Conservation (phyloP, 1,140 invertebrate species). For the Lethocerus indicus region DNA sequence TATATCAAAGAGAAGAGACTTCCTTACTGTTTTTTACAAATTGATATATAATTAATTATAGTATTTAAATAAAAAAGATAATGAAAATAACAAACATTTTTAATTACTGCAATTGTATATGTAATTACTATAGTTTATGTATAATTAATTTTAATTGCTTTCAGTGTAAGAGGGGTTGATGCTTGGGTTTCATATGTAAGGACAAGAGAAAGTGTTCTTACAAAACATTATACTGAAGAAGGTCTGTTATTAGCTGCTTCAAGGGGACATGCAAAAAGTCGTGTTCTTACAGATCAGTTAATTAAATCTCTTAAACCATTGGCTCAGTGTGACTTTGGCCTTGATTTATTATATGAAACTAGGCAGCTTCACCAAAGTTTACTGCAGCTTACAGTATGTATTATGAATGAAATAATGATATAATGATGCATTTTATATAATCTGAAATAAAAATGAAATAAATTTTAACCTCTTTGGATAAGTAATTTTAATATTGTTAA, state of each 20-base stretch:
- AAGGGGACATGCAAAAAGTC: constrained; percentile 38
- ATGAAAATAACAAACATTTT: neutral
- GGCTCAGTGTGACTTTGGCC: constrained; percentile 54
- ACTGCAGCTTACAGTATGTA: constrained; percentile 34
- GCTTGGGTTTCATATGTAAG: constrained; percentile 71
- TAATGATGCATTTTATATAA: neutral
- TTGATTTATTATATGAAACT: constrained; percentile 66
- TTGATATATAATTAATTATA: too few species aligned
- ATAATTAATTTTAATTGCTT: constrained; percentile 18
- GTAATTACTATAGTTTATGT: constrained; percentile 13
- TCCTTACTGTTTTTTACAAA: too few species aligned
- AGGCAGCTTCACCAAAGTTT: constrained; percentile 57
- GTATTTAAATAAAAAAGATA: too few species aligned
- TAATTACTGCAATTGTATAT: neutral
- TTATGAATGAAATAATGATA: neutral
- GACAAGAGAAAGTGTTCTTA: constrained; percentile 61
- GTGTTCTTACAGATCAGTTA: constrained; percentile 50
- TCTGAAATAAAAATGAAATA: too few species aligned
- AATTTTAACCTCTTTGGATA: neutral
- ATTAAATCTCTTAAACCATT: constrained; percentile 56
- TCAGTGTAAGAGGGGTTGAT: constrained; percentile 58
- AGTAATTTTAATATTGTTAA: neutral
- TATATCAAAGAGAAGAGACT: too few species aligned
- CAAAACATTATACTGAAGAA: constrained; percentile 57
- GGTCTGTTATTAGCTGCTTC: constrained; percentile 51